Evolutionary conservation across 2,113 vertebrate genomes (phyloP).

Genomic region (Oryzias javanicus): DNA sequence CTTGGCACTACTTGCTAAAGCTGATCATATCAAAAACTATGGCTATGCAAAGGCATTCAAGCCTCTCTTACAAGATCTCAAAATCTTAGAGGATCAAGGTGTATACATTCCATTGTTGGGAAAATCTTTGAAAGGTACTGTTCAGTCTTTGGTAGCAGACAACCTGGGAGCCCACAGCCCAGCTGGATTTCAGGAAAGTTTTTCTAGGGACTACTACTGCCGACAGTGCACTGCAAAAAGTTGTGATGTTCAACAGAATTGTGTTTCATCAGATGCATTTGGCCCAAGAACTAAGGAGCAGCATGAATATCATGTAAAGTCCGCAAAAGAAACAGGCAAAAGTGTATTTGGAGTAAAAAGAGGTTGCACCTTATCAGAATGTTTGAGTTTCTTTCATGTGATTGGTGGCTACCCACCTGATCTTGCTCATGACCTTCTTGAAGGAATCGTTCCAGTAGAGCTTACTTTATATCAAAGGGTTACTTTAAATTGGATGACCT

Average conservation of each 20-base stretch:
- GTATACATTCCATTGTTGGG: slow-evolving; percentile 14
- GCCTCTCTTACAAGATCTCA: slow-evolving; percentile 17
- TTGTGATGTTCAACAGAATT: slow-evolving; percentile 19
- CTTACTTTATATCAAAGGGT: background rate
- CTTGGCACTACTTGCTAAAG: too few relatives aligned
- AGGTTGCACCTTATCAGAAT: slow-evolving; percentile 23
- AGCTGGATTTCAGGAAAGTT: slow-evolving; percentile 20
- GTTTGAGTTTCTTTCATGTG: slow-evolving; percentile 28
- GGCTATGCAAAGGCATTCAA: slow-evolving; percentile 11
- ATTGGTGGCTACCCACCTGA: background rate
- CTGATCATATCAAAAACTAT: background rate
- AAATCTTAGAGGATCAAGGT: slow-evolving; percentile 1
- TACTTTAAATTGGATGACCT: background rate
- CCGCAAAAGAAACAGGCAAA: slow-evolving; percentile 1
- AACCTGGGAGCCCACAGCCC: slow-evolving; percentile 7
- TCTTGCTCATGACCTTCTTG: too few relatives aligned
- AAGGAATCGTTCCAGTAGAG: too few relatives aligned
- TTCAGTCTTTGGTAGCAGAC: slow-evolving; percentile 18
- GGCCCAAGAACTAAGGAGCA: slow-evolving; percentile 10
- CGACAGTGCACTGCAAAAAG: slow-evolving; percentile 19
- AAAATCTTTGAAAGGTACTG: slow-evolving; percentile 21
- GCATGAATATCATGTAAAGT: slow-evolving; percentile 6
- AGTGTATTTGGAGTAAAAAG: slow-evolving; percentile 34
- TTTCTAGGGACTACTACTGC: slow-evolving; percentile 3
- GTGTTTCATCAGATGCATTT: slow-evolving; percentile 6